Percentiles rank a stretch among this genome's conserved stretches.
phyloP scores from a whole-genome alignment of 2,888 invertebrate genomes.

The Scaptomyza reducta region DNA sequence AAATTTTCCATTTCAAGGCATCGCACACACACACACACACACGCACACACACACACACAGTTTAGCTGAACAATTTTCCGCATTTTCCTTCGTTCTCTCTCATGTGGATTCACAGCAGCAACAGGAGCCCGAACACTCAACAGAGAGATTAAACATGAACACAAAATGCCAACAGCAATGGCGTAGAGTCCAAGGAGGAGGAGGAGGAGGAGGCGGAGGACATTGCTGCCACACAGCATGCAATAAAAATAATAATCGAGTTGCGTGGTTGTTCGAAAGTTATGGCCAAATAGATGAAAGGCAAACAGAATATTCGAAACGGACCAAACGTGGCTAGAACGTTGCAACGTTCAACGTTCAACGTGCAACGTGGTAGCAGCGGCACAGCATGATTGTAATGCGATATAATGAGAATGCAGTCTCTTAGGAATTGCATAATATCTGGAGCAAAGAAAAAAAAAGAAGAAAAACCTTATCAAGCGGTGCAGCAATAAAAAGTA shows the following conservation, averaged over 20 bases:
- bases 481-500: neutral
- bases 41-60: constrained; percentile 17
- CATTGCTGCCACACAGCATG: constrained; percentile 24
- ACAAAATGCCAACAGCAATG: constrained; percentile 54
- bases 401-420: constrained; percentile 68
- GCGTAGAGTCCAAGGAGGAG: constrained; percentile 7
- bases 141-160: constrained; percentile 62
- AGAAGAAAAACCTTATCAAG: neutral
- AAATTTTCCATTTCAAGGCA: constrained; percentile 71
- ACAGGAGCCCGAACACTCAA: constrained; percentile 54
- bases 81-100: constrained; percentile 52
- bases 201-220: neutral
- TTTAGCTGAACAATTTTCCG: constrained; percentile 66
- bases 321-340: constrained; percentile 9
- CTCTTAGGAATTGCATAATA: constrained; percentile 50
- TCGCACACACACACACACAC: constrained; percentile 5
- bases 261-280: constrained; percentile 76
- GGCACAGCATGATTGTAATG: constrained; percentile 55
- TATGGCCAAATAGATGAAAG: constrained; percentile 72
- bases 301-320: constrained; percentile 48
- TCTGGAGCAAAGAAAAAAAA: constrained; percentile 36
- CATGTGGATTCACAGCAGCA: constrained; percentile 24
- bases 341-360: constrained; percentile 5
- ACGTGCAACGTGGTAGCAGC: neutral
- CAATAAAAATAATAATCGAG: constrained; percentile 75